These are phyloP conservation scores for Luperina testacea DNA, from an alignment of 2,888 invertebrate genomes.

Conservation along the genomic window DNA sequence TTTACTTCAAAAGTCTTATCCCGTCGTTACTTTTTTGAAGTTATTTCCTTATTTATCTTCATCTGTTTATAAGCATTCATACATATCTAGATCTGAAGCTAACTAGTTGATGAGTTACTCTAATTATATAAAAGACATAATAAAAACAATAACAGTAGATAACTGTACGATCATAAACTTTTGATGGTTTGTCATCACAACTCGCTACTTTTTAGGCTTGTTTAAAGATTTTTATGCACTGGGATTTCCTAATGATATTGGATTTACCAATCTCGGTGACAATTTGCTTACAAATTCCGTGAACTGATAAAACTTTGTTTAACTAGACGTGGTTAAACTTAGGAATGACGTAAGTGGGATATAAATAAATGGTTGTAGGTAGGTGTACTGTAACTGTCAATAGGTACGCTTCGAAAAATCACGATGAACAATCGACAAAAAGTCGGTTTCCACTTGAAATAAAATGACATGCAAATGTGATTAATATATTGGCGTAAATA, in stretches of 20 bases:
- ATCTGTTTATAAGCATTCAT: neutral
- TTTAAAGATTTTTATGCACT: neutral
- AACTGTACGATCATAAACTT: neutral
- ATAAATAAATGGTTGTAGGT: slow-evolving; percentile 28
- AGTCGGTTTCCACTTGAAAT: neutral
- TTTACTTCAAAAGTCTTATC: neutral
- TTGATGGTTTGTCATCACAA: neutral
- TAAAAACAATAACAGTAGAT: slow-evolving; percentile 2
- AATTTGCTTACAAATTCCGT: slow-evolving; percentile 47
- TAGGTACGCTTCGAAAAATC: slow-evolving; percentile 15
- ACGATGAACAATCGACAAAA: neutral
- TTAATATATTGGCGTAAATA: neutral
- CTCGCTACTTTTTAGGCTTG: neutral
- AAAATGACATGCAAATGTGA: neutral
- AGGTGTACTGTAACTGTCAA: neutral
- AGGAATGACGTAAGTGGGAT: slow-evolving; percentile 40
- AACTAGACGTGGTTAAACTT: slow-evolving; percentile 25
- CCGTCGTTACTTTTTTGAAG: neutral
- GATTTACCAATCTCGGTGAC: slow-evolving; percentile 41
- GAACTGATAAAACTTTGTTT: slow-evolving; percentile 34
- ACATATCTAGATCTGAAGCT: neutral
- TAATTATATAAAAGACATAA: neutral
- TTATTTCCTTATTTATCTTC: neutral
- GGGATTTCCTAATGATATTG: slow-evolving; percentile 35
- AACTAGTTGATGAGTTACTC: neutral